Evolutionary conservation across 2,113 vertebrate genomes (phyloP).

Genomic region (Pollimyrus isidori): DNA sequence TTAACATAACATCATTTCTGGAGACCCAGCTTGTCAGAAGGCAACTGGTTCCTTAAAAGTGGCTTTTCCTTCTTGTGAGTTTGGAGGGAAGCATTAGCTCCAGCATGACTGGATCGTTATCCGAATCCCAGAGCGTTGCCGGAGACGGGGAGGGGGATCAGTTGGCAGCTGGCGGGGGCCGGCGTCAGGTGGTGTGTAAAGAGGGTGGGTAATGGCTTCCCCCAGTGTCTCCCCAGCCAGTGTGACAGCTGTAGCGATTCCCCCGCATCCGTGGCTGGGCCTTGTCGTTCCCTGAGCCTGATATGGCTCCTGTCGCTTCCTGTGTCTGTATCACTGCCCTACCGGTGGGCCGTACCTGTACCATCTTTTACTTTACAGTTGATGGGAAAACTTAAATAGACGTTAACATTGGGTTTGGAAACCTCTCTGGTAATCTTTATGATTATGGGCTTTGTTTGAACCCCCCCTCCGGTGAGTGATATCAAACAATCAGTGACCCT

Average conservation of each 20-base stretch:
- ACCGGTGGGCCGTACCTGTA: not conserved
- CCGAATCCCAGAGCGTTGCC: not conserved
- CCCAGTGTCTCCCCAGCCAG: not conserved
- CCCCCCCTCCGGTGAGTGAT: too few species aligned
- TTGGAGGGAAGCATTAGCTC: not conserved
- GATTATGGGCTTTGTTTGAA: not conserved
- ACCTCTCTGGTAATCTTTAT: not conserved
- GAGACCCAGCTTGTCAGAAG: not conserved
- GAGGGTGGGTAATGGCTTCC: not conserved
- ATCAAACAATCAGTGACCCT: slow-evolving; percentile 6
- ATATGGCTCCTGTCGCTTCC: not conserved
- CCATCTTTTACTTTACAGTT: not conserved
- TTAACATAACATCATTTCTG: not conserved
- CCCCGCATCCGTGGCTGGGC: not conserved
- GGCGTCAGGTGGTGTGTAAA: not conserved
- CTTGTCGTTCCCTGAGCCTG: not conserved
- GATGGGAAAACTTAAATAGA: not conserved
- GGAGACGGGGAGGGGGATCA: not conserved
- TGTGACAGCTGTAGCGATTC: not conserved
- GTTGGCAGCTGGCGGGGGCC: not conserved
- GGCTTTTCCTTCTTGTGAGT: not conserved
- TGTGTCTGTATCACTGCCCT: slow-evolving; percentile 1
- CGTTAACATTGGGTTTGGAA: not conserved
- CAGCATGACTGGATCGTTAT: not conserved
- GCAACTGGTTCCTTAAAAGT: not conserved